These are phyloP conservation scores for Neodiprion fabricii DNA, from an alignment of 1,140 invertebrate species.

Conservation along the genomic window DNA sequence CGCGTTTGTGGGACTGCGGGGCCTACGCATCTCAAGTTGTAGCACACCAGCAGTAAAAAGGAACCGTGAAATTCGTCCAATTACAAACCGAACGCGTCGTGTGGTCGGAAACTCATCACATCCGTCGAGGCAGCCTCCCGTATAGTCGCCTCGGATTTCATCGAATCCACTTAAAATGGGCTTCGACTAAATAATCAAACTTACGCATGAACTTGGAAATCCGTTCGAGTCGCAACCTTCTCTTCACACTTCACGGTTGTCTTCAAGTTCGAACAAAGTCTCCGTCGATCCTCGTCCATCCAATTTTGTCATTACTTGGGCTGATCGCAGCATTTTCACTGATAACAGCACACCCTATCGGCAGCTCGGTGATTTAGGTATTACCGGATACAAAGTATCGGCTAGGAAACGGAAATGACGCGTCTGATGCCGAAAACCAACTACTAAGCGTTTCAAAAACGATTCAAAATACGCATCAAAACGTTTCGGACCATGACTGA, in stretches of 20 bases:
- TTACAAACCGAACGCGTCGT: slow-evolving; percentile 27
- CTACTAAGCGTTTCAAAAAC: too few relatives aligned
- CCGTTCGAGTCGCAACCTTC: background rate
- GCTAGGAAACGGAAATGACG: too few relatives aligned
- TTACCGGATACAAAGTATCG: too few relatives aligned
- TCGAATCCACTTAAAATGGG: slow-evolving; percentile 1
- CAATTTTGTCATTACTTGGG: too few relatives aligned
- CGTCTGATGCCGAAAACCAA: too few relatives aligned
- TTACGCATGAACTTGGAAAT: background rate
- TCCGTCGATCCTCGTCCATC: background rate
- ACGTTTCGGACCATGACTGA: too few relatives aligned
- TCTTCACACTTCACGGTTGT: background rate
- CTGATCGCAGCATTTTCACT: too few relatives aligned
- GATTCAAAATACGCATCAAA: too few relatives aligned
- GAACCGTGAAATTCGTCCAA: slow-evolving; percentile 41
- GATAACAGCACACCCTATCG: too few relatives aligned
- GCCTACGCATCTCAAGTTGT: slow-evolving; percentile 13
- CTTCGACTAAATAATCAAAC: too few relatives aligned
- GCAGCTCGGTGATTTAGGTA: too few relatives aligned
- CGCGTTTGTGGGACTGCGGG: background rate
- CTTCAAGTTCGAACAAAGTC: background rate
- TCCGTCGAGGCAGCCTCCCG: slow-evolving; percentile 27
- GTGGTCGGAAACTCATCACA: slow-evolving; percentile 21
- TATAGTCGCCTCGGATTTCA: slow-evolving; percentile 9
- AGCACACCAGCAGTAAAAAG: slow-evolving; percentile 16